Conservation (phyloP, 1,140 invertebrate genomes). For the Drosophila bocqueti region DNA sequence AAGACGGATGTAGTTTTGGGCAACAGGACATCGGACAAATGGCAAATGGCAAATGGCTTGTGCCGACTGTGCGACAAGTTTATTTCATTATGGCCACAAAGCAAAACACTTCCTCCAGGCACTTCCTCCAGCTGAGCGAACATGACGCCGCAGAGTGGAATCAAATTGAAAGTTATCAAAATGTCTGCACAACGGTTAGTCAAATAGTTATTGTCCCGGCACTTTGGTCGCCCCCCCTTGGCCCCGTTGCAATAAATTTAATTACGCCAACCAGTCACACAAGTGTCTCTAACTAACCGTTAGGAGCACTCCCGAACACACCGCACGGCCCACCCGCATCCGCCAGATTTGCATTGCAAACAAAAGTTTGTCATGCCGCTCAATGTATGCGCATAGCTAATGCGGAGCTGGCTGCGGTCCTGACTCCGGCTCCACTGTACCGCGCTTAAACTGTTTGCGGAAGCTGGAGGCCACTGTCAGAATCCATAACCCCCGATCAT, state of each 20-base stretch:
- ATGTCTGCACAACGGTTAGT: slow-evolving; percentile 46
- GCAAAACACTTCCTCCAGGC: slow-evolving; percentile 48
- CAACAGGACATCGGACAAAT: slow-evolving; percentile 40
- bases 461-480: slow-evolving; percentile 9
- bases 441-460: slow-evolving; percentile 25
- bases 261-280: slow-evolving; percentile 70
- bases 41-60: slow-evolving; percentile 31
- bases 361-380: slow-evolving; percentile 57
- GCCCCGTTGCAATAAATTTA: slow-evolving; percentile 43
- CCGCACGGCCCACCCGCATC: neutral
- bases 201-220: slow-evolving; percentile 61
- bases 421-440: slow-evolving; percentile 6
- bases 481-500: slow-evolving; percentile 27
- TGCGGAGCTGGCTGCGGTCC: slow-evolving; percentile 38
- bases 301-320: slow-evolving; percentile 35
- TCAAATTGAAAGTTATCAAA: slow-evolving; percentile 56
- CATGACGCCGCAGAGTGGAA: slow-evolving; percentile 50
- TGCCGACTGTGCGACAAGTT: slow-evolving; percentile 66
- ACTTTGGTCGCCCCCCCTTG: slow-evolving; percentile 3
- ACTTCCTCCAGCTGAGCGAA: slow-evolving; percentile 32
- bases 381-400: slow-evolving; percentile 76
- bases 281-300: slow-evolving; percentile 71
- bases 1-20: slow-evolving; percentile 17
- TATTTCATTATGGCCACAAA: slow-evolving; percentile 67
- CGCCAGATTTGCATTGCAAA: slow-evolving; percentile 46